Evolutionary conservation across 1,140 invertebrate species (phyloP), one percentile per base, ranked within the genome.

Genomic region (Platyura marginata): DNA sequence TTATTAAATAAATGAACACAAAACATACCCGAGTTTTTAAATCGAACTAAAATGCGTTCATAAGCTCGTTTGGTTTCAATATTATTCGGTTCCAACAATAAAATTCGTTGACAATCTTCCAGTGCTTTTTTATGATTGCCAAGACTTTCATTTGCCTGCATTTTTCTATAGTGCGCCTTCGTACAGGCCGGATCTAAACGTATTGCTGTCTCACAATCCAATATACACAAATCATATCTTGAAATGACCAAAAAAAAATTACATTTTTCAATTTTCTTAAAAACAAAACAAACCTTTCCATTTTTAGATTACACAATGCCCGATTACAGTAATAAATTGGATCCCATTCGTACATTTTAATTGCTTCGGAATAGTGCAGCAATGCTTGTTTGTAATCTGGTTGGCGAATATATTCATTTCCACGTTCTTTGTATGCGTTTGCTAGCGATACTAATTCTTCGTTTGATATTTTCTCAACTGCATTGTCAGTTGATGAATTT

Each of bases 271-370:
- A n/a, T n/a, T n/a, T n/a, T n/a, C n/a, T n/a, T n/a, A n/a, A n/a
- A n/a, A n/a, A n/a, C n/a, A n/a, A n/a, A n/a, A n/a, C n/a, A n/a
- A n/a, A 92, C 85, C 80, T 75, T 48, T 87, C 71, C 50, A 78
- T 71, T 59, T 90, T 92, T 10, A 93, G 63, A 49, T 82, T 75
- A 48, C 88, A 91, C 44, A 93, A 69, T 8, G 85, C 89, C 53
- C 91, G 67, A 64, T 95, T 95, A 6, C 85, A 83, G 55, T 75
- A 86, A 52, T 84, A 81, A 6, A 86, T 68, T 8, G 87, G 72
- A 64, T 92, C 87, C 45, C 75, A 68, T 8, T 79, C 70, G 56
- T 84, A 81, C 32, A 75, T 59, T 44, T 75, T 66, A 36, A 92
- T 81, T 11, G 87, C 88, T 51, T 74, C 62, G 20, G 72, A 79